Evolutionary conservation across 1,140 invertebrate species (phyloP).

Genomic region (Pogonomyrmex barbatus): DNA sequence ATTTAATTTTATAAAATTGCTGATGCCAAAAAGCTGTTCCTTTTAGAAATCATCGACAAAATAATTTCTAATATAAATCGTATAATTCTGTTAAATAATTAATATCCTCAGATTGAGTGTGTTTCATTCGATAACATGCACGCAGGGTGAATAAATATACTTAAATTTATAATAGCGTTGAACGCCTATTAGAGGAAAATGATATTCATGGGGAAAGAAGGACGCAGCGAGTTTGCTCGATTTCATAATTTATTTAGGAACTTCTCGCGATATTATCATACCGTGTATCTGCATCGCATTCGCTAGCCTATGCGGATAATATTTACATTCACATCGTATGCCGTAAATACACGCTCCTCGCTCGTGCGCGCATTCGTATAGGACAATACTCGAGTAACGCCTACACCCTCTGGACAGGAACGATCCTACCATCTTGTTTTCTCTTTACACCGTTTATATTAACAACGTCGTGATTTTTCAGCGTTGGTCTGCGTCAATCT

Average conservation of each 20-base stretch:
- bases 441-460: constrained; percentile 44
- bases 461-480: constrained; percentile 35
- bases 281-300: constrained; percentile 75
- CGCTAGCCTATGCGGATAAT: constrained; percentile 78
- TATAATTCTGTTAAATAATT: neutral
- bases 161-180: neutral
- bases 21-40: neutral
- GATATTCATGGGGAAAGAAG: constrained; percentile 9
- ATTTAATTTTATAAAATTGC: neutral
- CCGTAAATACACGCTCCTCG: constrained; percentile 71
- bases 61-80: constrained; percentile 3
- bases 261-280: constrained; percentile 81
- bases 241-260: constrained; percentile 83
- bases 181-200: neutral
- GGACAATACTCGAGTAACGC: constrained; percentile 53
- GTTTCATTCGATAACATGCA: neutral
- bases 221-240: constrained; percentile 44
- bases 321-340: constrained; percentile 77
- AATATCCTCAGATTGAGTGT: no score
- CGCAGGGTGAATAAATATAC: neutral
- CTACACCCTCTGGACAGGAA: neutral
- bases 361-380: constrained; percentile 43
- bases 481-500: constrained; percentile 42
- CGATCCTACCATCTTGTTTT: constrained; percentile 15
- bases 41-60: neutral